Base-by-base conservation (phyloP, 2,113 vertebrate species). In the Hypanus sabinus region DNA sequence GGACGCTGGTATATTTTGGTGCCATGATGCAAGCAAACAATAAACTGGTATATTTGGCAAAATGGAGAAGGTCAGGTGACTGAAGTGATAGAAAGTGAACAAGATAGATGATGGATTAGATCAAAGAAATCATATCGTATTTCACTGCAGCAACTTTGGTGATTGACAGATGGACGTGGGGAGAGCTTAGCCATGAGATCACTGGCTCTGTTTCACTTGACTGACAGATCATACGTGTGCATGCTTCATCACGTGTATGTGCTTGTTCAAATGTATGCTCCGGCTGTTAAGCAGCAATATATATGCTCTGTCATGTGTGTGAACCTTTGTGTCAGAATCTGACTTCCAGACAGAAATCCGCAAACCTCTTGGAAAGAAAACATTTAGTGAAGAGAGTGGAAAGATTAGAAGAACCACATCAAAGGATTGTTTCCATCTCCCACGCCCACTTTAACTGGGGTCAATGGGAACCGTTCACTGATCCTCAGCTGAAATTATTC, bases 391-490 rank as follows among this genome's bases (percentile, higher is more conserved):
- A 6, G 12, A 57, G 30, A 55, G 30, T 24, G 55, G 12, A 87
- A 60, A n/a, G 83, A 60, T 87, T 27, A 60, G 55, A 87, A 62
- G 83, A 60, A 60, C 83, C 83, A 87, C 83, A 85, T 85, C 81
- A 85, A 85, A 27, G 12, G 46, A 87, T 55, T 60, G 46, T 30
- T 11, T 7, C 7, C 81, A 20, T 30, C 4, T 0, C 76, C 76
- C 27, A n/a, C 27, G 62, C 85, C 57, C 30, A 14, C 57, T n/a
- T 62, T 62, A 88, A n/a, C 57, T n/a, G 7, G 83, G 57, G 27
- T 62, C 83, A 88, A 60, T 60, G 65, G 85, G 60, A 33, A 90
- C n/a, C 6, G 30, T 62, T 65, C 60, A 65, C 30, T 65, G 14
- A 90, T 65, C 85, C 60, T 90, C 85, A 65, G 16, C 14, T 33